Percentiles rank a stretch among this genome's conserved stretches.
phyloP scores from a whole-genome alignment of 2,797 vertebrate genomes.

The Enteromius radiatus region DNA sequence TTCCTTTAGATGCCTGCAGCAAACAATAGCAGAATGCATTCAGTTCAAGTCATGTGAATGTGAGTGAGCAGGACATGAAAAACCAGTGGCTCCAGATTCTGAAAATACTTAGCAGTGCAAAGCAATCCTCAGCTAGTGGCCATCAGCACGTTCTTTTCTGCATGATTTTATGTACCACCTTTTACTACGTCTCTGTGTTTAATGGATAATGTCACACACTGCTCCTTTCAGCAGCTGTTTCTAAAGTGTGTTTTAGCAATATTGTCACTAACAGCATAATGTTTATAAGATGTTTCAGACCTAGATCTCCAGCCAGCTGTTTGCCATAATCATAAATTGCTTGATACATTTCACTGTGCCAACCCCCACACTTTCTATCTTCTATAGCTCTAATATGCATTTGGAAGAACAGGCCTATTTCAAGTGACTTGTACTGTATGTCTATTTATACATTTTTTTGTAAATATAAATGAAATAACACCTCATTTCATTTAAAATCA shows the following conservation, averaged over 20 bases:
- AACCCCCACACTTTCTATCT: not conserved
- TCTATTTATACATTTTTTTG: too few species aligned
- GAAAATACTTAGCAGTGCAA: not conserved
- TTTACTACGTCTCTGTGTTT: not conserved
- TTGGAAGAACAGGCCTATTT: not conserved
- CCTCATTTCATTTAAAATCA: too few species aligned
- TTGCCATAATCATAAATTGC: constrained; percentile 20
- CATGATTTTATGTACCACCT: not conserved
- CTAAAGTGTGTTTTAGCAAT: constrained; percentile 8
- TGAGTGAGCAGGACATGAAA: constrained; percentile 21
- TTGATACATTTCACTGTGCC: not conserved
- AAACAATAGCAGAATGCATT: constrained; percentile 40
- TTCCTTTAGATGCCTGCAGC: constrained; percentile 45
- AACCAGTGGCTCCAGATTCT: not conserved
- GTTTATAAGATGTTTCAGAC: constrained; percentile 1
- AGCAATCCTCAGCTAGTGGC: not conserved
- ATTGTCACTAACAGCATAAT: constrained; percentile 2
- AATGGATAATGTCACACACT: constrained; percentile 17
- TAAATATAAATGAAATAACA: too few species aligned
- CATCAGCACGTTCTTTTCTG: not conserved
- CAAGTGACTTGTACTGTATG: not conserved
- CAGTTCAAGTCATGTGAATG: constrained; percentile 16
- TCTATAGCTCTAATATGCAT: not conserved
- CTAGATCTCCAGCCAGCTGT: constrained; percentile 21
- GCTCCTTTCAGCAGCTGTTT: constrained; percentile 12